These are phyloP conservation scores for Crossocerus cetratus DNA, from an alignment of 2,888 invertebrate species.

Conservation along the genomic window DNA sequence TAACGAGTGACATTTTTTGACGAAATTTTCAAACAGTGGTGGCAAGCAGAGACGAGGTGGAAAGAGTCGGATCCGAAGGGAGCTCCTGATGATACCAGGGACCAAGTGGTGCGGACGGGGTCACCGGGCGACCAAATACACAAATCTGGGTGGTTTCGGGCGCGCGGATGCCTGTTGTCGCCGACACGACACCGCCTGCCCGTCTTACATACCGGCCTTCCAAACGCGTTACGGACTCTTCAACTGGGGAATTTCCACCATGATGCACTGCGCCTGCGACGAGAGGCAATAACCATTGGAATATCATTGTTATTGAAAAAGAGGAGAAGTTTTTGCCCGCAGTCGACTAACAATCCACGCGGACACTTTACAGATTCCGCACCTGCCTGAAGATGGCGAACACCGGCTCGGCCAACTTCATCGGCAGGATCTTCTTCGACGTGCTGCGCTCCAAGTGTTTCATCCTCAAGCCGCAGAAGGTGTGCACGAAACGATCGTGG, in stretches of 20 bases:
- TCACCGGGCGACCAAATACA: constrained; percentile 87
- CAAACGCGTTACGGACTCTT: constrained; percentile 90
- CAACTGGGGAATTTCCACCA: constrained; percentile 93
- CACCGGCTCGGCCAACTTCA: constrained; percentile 91
- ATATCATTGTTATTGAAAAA: neutral
- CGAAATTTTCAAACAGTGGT: constrained; percentile 37
- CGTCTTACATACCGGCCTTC: constrained; percentile 90
- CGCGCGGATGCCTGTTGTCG: constrained; percentile 91
- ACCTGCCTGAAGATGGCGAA: constrained; percentile 93
- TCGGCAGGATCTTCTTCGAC: constrained; percentile 96
- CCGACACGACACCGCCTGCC: constrained; percentile 91
- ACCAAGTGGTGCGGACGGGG: constrained; percentile 97
- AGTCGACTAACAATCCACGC: constrained; percentile 9
- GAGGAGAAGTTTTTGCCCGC: neutral
- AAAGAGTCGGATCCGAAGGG: constrained; percentile 79
- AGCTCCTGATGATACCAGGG: constrained; percentile 90
- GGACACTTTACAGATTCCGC: constrained; percentile 86
- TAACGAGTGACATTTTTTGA: no score
- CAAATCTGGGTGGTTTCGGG: constrained; percentile 90
- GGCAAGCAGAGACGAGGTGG: constrained; percentile 69
- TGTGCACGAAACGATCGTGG: constrained; percentile 88
- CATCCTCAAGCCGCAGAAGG: constrained; percentile 86
- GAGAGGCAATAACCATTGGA: constrained; percentile 81
- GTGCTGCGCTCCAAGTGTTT: constrained; percentile 97
- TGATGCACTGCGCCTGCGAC: constrained; percentile 96